A percentile compares a stretch with the other conserved stretches of the same genome.
Evolutionary conservation across 2,888 invertebrate species (phyloP).

Genomic region (Bugulina stolonifera): DNA sequence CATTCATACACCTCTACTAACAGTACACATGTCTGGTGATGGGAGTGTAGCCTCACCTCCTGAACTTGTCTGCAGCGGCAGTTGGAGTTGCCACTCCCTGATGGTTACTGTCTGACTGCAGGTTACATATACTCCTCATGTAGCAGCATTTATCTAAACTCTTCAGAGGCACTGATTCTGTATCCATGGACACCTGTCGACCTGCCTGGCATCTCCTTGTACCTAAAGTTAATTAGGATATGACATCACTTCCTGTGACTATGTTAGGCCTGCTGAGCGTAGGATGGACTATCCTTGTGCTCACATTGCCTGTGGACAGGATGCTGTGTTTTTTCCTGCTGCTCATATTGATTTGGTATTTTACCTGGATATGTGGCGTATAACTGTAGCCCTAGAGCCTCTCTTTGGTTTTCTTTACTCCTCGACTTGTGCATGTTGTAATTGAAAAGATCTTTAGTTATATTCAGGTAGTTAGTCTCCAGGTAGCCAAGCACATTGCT

Average conservation of each 20-base stretch:
- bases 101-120: not conserved
- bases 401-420: not conserved
- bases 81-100: not conserved
- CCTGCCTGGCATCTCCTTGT: not conserved
- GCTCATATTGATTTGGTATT: too few relatives aligned
- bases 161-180: not conserved
- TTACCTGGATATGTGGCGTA: constrained; percentile 18
- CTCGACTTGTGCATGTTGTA: not conserved
- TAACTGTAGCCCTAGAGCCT: not conserved
- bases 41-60: not conserved
- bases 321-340: too few relatives aligned
- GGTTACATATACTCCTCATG: not conserved
- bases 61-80: not conserved
- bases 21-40: too few relatives aligned
- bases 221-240: too few relatives aligned
- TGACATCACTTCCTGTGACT: too few relatives aligned
- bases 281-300: too few relatives aligned
- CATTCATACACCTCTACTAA: too few relatives aligned
- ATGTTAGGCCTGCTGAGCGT: too few relatives aligned
- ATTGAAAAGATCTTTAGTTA: not conserved
- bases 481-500: too few relatives aligned
- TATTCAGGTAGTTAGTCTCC: not conserved
- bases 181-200: not conserved
- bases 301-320: too few relatives aligned
- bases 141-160: not conserved